Conservation (phyloP, 2,888 invertebrate species). For the Acanthosepion lycidas region DNA sequence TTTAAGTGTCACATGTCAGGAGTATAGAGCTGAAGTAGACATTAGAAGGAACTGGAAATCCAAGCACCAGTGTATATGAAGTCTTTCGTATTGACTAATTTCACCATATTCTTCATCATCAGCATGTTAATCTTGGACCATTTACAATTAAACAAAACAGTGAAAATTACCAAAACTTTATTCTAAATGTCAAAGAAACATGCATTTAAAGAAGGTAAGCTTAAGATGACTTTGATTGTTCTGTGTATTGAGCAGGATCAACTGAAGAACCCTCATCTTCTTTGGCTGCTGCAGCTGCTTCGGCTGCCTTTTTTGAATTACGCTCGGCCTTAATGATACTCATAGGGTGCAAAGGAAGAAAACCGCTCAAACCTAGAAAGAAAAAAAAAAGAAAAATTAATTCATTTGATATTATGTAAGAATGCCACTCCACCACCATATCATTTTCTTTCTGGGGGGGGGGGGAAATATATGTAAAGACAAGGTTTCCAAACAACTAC, state of each 20-base stretch:
- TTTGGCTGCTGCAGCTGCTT: neutral
- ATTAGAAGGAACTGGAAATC: too few relatives aligned
- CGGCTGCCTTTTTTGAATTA: slow-evolving; percentile 56
- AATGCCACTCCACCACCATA: too few relatives aligned
- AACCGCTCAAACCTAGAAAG: slow-evolving; percentile 82
- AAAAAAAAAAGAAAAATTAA: slow-evolving; percentile 52
- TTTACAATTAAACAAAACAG: neutral
- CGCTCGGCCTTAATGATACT: slow-evolving; percentile 83
- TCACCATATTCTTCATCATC: too few relatives aligned
- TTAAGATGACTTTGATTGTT: neutral
- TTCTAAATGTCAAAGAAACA: neutral
- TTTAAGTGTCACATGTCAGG: too few relatives aligned
- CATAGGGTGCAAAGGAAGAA: slow-evolving; percentile 88
- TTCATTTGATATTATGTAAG: too few relatives aligned
- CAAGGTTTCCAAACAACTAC: too few relatives aligned
- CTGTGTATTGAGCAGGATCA: neutral
- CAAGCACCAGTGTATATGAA: too few relatives aligned
- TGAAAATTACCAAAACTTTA: neutral
- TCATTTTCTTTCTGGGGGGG: too few relatives aligned
- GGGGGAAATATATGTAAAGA: too few relatives aligned
- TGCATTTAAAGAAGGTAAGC: neutral
- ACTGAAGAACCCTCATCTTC: slow-evolving; percentile 36
- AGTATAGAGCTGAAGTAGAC: too few relatives aligned
- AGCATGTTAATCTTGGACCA: too few relatives aligned
- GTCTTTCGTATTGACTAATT: too few relatives aligned